Evolutionary conservation across 2,888 invertebrate species (phyloP).

Genomic region (Zhuqinia jingwanae): DNA sequence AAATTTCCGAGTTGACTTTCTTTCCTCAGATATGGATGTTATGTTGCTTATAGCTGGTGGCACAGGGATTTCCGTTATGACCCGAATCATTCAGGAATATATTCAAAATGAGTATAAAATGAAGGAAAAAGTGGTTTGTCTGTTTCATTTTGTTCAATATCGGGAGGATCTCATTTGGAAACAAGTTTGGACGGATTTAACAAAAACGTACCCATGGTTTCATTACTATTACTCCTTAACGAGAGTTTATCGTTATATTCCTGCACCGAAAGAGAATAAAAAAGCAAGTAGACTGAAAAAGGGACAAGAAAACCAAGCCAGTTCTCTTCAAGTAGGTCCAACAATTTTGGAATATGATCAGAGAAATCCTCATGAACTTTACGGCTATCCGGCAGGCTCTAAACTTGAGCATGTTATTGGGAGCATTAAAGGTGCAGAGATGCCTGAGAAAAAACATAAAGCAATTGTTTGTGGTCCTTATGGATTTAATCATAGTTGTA

Average conservation of each 20-base stretch:
- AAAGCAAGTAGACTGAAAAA: not conserved
- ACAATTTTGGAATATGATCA: slow-evolving; percentile 24
- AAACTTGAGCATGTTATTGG: slow-evolving; percentile 14
- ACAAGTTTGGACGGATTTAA: slow-evolving; percentile 22
- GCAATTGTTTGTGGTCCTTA: slow-evolving; percentile 48
- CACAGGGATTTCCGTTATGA: slow-evolving; percentile 60
- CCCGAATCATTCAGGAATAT: slow-evolving; percentile 50
- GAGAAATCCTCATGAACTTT: slow-evolving; percentile 47
- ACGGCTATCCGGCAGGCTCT: slow-evolving; percentile 42
- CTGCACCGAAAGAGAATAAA: not conserved
- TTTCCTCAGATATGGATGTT: slow-evolving; percentile 30
- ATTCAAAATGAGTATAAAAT: not conserved
- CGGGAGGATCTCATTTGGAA: slow-evolving; percentile 38
- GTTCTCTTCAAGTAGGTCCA: too few relatives aligned
- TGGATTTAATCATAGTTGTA: slow-evolving; percentile 48
- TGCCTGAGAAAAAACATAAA: slow-evolving; percentile 15
- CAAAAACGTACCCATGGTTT: slow-evolving; percentile 39
- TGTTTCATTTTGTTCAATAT: slow-evolving; percentile 29
- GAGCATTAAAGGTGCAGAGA: not conserved
- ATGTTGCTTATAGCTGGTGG: slow-evolving; percentile 60
- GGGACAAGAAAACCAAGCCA: too few relatives aligned
- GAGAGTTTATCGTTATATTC: slow-evolving; percentile 33
- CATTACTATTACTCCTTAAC: slow-evolving; percentile 37
- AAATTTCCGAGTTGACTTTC: slow-evolving; percentile 30
- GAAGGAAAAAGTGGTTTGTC: not conserved